These are phyloP conservation scores for Aspiorhynchus laticeps DNA, from an alignment of 2,113 vertebrate genomes.

Conservation along the genomic window DNA sequence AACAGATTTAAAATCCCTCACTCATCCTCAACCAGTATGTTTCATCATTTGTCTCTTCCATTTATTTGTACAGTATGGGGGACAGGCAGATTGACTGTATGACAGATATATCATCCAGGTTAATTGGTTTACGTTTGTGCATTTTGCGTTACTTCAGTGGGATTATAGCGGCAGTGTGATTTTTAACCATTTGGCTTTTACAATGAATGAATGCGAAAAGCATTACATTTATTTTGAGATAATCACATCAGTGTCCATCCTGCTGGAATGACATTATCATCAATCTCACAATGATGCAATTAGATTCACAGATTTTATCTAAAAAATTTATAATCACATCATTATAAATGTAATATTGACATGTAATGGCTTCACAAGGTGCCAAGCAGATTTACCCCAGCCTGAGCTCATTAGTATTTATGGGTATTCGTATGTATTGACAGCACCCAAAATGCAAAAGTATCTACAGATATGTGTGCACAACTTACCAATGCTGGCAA, in stretches of 20 bases:
- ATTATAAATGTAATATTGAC: neutral
- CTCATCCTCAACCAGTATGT: conserved; percentile 41
- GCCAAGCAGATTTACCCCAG: neutral
- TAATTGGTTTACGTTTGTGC: conserved; percentile 24
- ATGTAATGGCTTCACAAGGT: neutral
- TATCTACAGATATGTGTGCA: too few species aligned
- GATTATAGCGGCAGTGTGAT: neutral
- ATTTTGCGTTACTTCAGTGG: conserved; percentile 16
- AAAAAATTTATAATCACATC: neutral
- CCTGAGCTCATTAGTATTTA: neutral
- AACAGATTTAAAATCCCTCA: conserved; percentile 54
- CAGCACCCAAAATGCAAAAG: too few species aligned
- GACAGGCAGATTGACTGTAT: conserved; percentile 31
- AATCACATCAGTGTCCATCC: neutral
- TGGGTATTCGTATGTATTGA: neutral
- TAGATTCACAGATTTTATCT: neutral
- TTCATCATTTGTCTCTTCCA: conserved; percentile 53
- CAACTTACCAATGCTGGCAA: too few species aligned
- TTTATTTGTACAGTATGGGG: conserved; percentile 45
- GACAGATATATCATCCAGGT: conserved; percentile 36
- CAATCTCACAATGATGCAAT: neutral
- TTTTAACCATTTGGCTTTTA: neutral
- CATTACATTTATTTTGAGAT: neutral
- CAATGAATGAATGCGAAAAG: neutral
- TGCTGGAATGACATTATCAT: conserved; percentile 3